These are phyloP conservation scores for Acanthacorydalis orientalis DNA, from an alignment of 2,888 invertebrate genomes.

Conservation along the genomic window DNA sequence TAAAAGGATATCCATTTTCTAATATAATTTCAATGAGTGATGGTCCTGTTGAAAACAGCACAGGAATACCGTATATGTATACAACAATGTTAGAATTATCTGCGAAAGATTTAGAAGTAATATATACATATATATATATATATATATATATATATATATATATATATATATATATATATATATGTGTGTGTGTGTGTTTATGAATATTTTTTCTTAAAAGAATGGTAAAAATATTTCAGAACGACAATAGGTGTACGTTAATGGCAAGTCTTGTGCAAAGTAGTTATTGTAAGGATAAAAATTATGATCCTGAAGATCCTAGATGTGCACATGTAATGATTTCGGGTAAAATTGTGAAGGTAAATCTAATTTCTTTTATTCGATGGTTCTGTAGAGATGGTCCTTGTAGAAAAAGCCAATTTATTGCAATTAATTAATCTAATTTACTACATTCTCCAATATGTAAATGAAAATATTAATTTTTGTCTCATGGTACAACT, in stretches of 20 bases:
- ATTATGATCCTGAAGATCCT: slow-evolving; percentile 59
- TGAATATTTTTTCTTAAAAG: neutral
- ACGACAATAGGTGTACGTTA: slow-evolving; percentile 46
- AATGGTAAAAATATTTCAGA: slow-evolving; percentile 24
- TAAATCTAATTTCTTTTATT: too few relatives aligned
- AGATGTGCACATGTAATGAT: slow-evolving; percentile 57
- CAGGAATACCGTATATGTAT: slow-evolving; percentile 58
- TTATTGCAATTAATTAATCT: too few relatives aligned
- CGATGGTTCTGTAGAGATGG: too few relatives aligned
- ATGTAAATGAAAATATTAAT: too few relatives aligned
- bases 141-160: slow-evolving; percentile 10
- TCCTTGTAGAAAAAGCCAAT: too few relatives aligned
- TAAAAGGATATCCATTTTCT: slow-evolving; percentile 47
- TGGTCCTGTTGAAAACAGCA: slow-evolving; percentile 46
- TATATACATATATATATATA: slow-evolving; percentile 8
- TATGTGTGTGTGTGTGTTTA: too few relatives aligned
- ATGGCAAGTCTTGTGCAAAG: slow-evolving; percentile 52
- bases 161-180: neutral
- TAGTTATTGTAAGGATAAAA: slow-evolving; percentile 40
- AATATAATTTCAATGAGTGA: slow-evolving; percentile 55
- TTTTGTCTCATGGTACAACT: too few relatives aligned
- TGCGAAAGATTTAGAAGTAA: slow-evolving; percentile 46
- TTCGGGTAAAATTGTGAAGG: slow-evolving; percentile 46
- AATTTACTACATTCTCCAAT: too few relatives aligned
- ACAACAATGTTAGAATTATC: slow-evolving; percentile 55